Percentiles rank a stretch among this genome's conserved stretches.
These are phyloP conservation scores for Lasius platythorax DNA, from an alignment of 2,888 invertebrate species.

Conservation along the genomic window DNA sequence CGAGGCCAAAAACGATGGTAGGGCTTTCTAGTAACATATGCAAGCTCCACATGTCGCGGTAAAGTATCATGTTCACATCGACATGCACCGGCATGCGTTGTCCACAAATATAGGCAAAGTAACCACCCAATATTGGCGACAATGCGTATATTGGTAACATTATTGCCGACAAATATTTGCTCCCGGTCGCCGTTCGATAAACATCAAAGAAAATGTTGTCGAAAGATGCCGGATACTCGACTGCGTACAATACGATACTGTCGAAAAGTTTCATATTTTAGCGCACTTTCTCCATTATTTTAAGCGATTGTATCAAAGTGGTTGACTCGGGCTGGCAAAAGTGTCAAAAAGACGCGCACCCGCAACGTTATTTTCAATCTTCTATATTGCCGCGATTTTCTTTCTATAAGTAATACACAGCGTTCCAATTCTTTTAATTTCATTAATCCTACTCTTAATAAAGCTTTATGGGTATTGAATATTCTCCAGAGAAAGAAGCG, in stretches of 20 bases:
- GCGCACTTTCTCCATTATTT: slow-evolving; percentile 9
- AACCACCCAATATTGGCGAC: not conserved
- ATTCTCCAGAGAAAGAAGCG: not conserved
- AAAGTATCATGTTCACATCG: slow-evolving; percentile 31
- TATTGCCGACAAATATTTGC: slow-evolving; percentile 49
- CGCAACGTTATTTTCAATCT: slow-evolving; percentile 4
- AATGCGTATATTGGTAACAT: slow-evolving; percentile 12
- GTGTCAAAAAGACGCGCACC: not conserved
- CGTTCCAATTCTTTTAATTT: not conserved
- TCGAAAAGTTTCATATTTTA: not conserved
- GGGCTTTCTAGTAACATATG: not conserved
- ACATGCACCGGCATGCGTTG: slow-evolving; percentile 28
- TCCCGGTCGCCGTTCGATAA: slow-evolving; percentile 16
- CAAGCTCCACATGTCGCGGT: slow-evolving; percentile 9
- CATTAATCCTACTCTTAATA: not conserved
- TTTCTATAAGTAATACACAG: not conserved
- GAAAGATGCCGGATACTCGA: slow-evolving; percentile 4
- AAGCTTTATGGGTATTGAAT: not conserved
- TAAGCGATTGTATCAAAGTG: slow-evolving; percentile 2
- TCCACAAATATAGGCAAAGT: slow-evolving; percentile 29
- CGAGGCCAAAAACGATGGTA: not conserved
- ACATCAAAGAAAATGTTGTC: slow-evolving; percentile 39
- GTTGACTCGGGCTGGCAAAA: slow-evolving; percentile 2
- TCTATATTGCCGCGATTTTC: not conserved
- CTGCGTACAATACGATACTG: slow-evolving; percentile 7